phyloP scores from a whole-genome alignment of 2,113 vertebrate genomes.

The Lipophrys pholis region DNA sequence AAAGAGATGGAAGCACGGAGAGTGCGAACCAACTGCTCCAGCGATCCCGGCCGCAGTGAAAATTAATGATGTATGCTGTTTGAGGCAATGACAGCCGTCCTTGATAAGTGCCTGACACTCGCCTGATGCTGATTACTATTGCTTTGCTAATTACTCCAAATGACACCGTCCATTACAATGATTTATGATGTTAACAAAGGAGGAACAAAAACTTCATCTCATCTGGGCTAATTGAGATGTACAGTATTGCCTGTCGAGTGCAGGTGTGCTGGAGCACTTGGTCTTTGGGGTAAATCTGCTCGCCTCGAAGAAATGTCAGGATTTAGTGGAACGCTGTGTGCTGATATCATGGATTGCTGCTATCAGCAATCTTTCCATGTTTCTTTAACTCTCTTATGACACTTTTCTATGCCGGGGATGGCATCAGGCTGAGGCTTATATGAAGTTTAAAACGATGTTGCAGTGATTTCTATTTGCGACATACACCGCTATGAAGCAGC shows the following conservation, averaged over 20 bases:
- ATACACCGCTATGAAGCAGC: no score
- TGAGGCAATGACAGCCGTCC: conserved; percentile 49
- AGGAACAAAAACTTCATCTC: conserved; percentile 44
- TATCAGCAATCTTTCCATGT: conserved; percentile 14
- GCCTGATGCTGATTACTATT: conserved; percentile 67
- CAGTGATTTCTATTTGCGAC: no score
- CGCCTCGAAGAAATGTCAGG: conserved; percentile 2
- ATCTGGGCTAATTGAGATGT: conserved; percentile 58
- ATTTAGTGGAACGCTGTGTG: conserved; percentile 7
- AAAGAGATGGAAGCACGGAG: conserved; percentile 21
- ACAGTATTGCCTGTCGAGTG: not conserved
- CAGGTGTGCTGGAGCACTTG: conserved; percentile 34
- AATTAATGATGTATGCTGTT: conserved; percentile 64
- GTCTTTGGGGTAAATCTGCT: not conserved
- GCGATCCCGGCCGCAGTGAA: conserved; percentile 29
- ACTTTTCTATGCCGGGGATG: not conserved
- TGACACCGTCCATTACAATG: conserved; percentile 66
- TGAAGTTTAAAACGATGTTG: no score
- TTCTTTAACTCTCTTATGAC: not conserved
- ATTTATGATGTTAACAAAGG: conserved; percentile 51
- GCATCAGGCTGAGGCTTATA: not conserved
- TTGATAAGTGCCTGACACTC: conserved; percentile 60
- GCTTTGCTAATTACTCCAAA: conserved; percentile 70
- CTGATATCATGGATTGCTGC: conserved; percentile 1
- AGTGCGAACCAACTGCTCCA: conserved; percentile 34